These are phyloP conservation scores for Rhineura floridana DNA, from an alignment of 2,113 vertebrate genomes.

Conservation along the genomic window DNA sequence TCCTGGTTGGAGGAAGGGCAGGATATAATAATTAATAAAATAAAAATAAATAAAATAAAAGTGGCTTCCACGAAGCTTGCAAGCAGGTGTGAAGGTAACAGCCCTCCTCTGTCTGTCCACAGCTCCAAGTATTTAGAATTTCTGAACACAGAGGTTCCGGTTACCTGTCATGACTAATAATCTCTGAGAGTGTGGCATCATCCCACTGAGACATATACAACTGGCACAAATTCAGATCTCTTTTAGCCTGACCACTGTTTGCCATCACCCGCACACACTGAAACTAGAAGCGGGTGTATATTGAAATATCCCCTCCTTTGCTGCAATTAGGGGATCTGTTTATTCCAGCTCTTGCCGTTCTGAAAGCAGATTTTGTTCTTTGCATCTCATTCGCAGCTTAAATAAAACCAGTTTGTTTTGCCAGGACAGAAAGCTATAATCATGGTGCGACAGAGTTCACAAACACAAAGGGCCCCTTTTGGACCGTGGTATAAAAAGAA, in stretches of 20 bases:
- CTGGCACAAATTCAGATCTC: neutral
- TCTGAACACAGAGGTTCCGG: neutral
- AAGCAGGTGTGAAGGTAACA: neutral
- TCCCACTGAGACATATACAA: neutral
- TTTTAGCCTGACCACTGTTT: neutral
- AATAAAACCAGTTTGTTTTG: conserved; percentile 34
- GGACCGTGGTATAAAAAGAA: neutral
- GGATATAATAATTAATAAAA: too few relatives aligned
- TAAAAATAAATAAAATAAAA: too few relatives aligned
- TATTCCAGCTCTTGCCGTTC: neutral
- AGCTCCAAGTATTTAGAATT: neutral
- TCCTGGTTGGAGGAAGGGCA: too few relatives aligned
- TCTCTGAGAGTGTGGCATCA: neutral
- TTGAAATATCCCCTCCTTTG: neutral
- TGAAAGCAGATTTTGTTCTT: conserved; percentile 16
- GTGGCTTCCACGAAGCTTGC: neutral
- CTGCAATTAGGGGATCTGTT: neutral
- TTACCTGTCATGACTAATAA: neutral
- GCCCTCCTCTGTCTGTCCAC: neutral
- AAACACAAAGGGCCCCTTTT: neutral
- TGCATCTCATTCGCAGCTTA: neutral
- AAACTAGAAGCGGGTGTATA: neutral
- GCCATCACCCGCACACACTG: neutral
- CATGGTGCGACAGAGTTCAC: neutral
- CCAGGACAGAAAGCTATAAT: conserved; percentile 16